Conservation (phyloP, 2,888 invertebrate species). For the Tinea pellionella region DNA sequence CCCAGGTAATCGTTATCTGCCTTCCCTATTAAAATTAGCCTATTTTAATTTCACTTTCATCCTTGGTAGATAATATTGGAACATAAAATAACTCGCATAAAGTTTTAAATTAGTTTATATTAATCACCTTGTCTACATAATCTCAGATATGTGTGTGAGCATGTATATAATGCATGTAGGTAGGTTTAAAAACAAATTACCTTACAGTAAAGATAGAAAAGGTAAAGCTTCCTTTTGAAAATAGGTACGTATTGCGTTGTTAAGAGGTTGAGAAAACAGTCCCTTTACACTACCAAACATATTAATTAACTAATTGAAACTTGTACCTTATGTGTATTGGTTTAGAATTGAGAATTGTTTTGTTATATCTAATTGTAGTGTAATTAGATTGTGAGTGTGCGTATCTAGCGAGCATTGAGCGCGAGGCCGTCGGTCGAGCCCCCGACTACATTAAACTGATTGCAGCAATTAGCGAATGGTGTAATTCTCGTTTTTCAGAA, state of each 20-base stretch:
- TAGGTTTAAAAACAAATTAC: too few species aligned
- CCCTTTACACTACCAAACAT: background rate
- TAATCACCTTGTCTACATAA: too few species aligned
- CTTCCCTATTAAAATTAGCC: too few species aligned
- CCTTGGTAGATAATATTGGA: too few species aligned
- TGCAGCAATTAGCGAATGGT: conserved; percentile 67
- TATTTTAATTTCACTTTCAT: too few species aligned
- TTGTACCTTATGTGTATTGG: background rate
- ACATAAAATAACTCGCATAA: too few species aligned
- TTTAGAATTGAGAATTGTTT: background rate
- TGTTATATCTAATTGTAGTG: background rate
- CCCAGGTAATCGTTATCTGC: too few species aligned
- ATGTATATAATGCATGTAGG: too few species aligned
- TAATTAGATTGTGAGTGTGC: background rate
- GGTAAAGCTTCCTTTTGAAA: background rate
- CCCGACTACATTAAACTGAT: conserved; percentile 67
- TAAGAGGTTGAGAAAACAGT: background rate
- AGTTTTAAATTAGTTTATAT: too few species aligned
- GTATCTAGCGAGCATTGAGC: background rate
- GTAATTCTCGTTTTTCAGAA: conserved; percentile 64
- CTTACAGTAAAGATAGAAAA: background rate
- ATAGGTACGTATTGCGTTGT: background rate
- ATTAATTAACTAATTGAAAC: background rate
- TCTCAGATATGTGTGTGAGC: too few species aligned
- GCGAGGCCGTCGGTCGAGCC: conserved; percentile 16